Evolutionary conservation across 2,113 vertebrate species (phyloP).

Genomic region (Dipodomys spectabilis): DNA sequence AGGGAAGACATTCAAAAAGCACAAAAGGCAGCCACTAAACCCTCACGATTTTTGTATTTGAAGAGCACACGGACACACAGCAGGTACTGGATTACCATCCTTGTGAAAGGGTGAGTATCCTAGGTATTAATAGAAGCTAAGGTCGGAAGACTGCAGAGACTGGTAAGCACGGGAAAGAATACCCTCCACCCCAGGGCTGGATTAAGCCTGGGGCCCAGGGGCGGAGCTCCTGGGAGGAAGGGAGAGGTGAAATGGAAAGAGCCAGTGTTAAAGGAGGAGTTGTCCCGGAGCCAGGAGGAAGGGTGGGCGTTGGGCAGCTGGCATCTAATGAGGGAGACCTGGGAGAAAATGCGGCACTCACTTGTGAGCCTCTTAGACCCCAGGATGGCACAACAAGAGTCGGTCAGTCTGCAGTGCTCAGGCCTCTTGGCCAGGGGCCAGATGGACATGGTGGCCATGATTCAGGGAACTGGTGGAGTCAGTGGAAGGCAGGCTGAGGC

Average conservation of each 20-base stretch:
- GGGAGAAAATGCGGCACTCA: not conserved
- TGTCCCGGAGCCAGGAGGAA: not conserved
- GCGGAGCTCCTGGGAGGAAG: not conserved
- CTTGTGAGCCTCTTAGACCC: not conserved
- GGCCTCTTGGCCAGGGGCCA: not conserved
- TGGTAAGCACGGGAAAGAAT: not conserved
- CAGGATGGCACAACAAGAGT: not conserved
- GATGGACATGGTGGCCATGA: not conserved
- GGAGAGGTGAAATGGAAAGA: not conserved
- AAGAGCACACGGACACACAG: not conserved
- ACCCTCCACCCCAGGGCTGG: not conserved
- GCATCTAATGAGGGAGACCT: not conserved
- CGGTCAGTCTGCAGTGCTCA: not conserved
- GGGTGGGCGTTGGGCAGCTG: not conserved
- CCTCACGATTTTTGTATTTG: constrained; percentile 20
- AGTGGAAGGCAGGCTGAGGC: not conserved
- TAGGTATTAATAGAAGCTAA: constrained; percentile 75
- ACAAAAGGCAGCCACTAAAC: not conserved
- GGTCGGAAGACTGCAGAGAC: constrained; percentile 50
- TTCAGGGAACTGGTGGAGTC: not conserved
- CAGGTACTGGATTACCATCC: constrained; percentile 18
- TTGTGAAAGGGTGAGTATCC: constrained; percentile 53
- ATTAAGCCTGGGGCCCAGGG: not conserved
- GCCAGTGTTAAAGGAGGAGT: no score
- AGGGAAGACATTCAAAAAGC: constrained; percentile 44